Evolutionary conservation across 1,140 invertebrate species (phyloP), one percentile per base, ranked within the genome.

Genomic region (Lucilia cuprina): DNA sequence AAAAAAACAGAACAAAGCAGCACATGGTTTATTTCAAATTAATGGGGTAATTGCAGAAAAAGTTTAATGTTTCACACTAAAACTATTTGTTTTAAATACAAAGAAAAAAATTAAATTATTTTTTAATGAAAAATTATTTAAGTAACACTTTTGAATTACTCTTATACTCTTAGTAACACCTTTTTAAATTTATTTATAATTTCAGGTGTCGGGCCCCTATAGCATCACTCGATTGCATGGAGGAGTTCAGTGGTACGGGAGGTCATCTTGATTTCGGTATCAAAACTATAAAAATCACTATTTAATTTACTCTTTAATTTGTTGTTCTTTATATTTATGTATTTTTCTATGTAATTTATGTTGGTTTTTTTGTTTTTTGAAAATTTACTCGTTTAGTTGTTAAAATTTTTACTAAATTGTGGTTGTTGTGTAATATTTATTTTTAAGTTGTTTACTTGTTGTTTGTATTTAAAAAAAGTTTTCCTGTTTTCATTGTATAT

Each of bases 181-280:
- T 49, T 49, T 49, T 12, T 4, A 9, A 65, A 89, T 86, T 87
- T 87, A 85, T 75, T 74, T 85, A 65, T 82, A 89, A 85, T 91
- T 91, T 74, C 91, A 97, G 96, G 94, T 97, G 96, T 93, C 94
- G 96, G 89, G 96, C 96, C 87, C 96, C 96, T 86, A 97, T 97
- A 92, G 96, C 96, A 85, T 97, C 96, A 89, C 93, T 97, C 87
- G 96, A 97, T 93, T 97, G 96, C 92, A 97, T 97, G 96, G 96
- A 97, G 93, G 96, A 97, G 92, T 96, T 96, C 92, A 96, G 95
- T 92, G 95, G 93, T 91, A 91, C 89, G 88, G 90, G 90, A 91
- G 86, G 92, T 92, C 87, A 93, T 92, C 90, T 91, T 90, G 90
- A 91, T 90, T 91, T 91, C 89, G 90, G 90, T 91, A 91, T 91